These are phyloP conservation scores for Prunella himalayana DNA, from an alignment of 2,113 vertebrate genomes.

Conservation along the genomic window DNA sequence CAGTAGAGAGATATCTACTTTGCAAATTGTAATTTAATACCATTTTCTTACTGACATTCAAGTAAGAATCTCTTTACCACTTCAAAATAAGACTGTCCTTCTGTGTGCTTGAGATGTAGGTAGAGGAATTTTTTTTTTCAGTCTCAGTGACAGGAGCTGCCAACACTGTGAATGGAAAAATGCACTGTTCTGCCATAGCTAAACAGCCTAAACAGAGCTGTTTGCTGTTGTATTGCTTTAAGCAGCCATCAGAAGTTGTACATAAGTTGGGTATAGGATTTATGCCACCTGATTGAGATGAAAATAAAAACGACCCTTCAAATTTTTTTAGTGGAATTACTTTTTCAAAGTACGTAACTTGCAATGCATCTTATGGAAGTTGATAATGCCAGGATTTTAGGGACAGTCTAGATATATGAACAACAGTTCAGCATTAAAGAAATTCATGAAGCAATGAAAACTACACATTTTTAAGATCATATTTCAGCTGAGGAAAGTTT, in stretches of 20 bases:
- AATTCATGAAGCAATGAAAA: not conserved
- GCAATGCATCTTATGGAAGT: not conserved
- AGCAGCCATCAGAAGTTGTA: not conserved
- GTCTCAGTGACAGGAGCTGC: not conserved
- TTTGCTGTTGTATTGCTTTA: not conserved
- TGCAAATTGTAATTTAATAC: not conserved
- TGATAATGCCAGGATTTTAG: not conserved
- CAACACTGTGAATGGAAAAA: not conserved
- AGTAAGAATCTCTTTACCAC: not conserved
- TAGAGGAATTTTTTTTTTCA: not conserved
- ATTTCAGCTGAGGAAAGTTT: not conserved
- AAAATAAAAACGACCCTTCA: not conserved
- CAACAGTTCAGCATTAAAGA: not conserved
- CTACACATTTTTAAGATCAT: not conserved
- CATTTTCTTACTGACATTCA: not conserved
- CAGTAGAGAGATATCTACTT: not conserved
- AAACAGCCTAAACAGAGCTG: not conserved
- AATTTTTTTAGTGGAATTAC: not conserved
- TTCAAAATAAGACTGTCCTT: not conserved
- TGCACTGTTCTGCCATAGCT: not conserved
- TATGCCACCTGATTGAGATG: not conserved
- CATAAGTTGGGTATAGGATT: not conserved
- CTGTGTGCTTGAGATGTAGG: not conserved
- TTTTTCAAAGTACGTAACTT: not conserved
- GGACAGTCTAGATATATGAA: not conserved